These are phyloP conservation scores for Fragum fragum DNA, from an alignment of 2,888 invertebrate species.

Conservation along the genomic window DNA sequence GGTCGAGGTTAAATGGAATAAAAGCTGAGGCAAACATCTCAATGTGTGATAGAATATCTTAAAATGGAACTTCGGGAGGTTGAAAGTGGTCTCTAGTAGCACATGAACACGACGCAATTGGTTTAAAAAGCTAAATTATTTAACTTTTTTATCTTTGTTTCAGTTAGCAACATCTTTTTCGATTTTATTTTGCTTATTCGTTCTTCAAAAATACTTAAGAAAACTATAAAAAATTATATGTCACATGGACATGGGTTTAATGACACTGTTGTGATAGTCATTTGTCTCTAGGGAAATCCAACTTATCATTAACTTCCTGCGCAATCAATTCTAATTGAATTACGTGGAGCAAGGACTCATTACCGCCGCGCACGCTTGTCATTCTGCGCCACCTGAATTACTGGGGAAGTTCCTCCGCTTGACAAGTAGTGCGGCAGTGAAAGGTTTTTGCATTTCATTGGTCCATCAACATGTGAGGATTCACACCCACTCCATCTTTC, in stretches of 20 bases:
- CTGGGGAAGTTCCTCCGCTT: conserved; percentile 48
- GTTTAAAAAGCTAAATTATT: no score
- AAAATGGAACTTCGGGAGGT: no score
- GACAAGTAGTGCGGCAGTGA: conserved; percentile 45
- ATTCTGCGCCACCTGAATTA: conserved; percentile 56
- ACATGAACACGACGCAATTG: no score
- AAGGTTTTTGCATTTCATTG: conserved; percentile 39
- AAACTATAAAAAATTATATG: conserved; percentile 33
- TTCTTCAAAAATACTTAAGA: conserved; percentile 18
- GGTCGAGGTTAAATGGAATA: no score
- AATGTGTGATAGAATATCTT: no score
- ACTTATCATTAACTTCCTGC: conserved; percentile 59
- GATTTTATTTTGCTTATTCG: conserved; percentile 7
- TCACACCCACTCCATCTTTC: conserved; percentile 44
- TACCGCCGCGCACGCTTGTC: conserved; percentile 59
- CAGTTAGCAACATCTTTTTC: no score
- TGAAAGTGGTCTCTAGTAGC: no score
- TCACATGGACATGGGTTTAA: conserved; percentile 36
- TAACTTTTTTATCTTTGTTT: no score
- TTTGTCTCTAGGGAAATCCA: conserved; percentile 60
- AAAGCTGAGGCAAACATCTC: no score
- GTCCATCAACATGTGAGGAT: conserved; percentile 33
- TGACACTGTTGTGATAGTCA: conserved; percentile 43
- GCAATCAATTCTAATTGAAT: conserved; percentile 68
- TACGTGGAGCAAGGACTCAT: conserved; percentile 63